Base-by-base conservation (phyloP, 64 coral and sea anemone species). In the Montipora cactus region DNA sequence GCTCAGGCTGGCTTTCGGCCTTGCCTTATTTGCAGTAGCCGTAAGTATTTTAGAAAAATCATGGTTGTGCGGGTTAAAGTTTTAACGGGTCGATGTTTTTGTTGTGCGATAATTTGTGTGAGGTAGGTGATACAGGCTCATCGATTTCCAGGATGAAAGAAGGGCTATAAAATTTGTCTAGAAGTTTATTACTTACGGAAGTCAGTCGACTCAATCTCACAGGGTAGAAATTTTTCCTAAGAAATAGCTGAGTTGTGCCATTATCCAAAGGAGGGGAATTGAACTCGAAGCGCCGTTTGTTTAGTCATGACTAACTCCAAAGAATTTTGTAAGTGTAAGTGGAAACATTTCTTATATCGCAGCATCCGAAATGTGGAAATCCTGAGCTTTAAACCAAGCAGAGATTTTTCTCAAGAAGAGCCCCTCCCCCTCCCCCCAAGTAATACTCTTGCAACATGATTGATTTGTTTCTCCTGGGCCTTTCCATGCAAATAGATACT, bases 11-110 rank as follows among this genome's bases (percentile, higher is more conserved):
- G 77, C 84, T 81, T 28, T 80, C 21, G 95, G 77, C 69, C 89
- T 97, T 8, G 94, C 92, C 67, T 90, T 97, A 79, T 85, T 93
- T 57, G 55, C 76, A 77, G 48, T 97, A 75, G 92, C 93, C 89
- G 95, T 97, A 92, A 53, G 95, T 94, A 45, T 18, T 78, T 78
- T 19, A 46, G 13, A 67, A 14, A 67, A 1, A 14, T 14, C 11
- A 67, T 67, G 62, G 11, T 14, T 18, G 0, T 18, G 11, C 15
- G 12, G 4, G 16, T 55, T 5, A 7, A 55, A 5, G 52, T 55
- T 55, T 5, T 10, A 55, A 55, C 10, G 52, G 37, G 37, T 37
- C 37, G 37, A 37, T 37, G 37, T 37, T 64, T 64, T 64, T 64
- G 61, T 14, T 4, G 14, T 11, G 14, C 9, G 61, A 64, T 64